A percentile compares a stretch with the other conserved stretches of the same genome.
These are phyloP conservation scores for Papilio polyxenes DNA, from an alignment of 1,140 invertebrate species.

Conservation along the genomic window DNA sequence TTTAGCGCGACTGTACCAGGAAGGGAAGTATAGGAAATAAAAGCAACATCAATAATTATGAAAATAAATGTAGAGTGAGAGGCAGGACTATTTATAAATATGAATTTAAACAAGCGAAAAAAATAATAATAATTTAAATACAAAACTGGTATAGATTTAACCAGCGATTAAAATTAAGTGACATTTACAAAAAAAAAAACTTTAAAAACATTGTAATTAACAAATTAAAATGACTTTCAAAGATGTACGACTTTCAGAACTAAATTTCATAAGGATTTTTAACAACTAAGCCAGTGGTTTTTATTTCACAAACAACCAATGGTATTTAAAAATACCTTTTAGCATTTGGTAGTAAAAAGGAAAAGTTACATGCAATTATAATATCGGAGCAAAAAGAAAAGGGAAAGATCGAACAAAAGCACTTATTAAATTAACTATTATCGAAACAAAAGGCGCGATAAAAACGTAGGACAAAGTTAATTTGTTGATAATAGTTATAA, in stretches of 20 bases:
- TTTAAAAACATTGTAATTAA: too few relatives aligned
- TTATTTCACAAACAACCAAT: too few relatives aligned
- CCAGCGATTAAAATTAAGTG: not conserved
- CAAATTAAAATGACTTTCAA: too few relatives aligned
- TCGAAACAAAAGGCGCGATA: not conserved
- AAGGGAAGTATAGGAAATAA: constrained; percentile 6
- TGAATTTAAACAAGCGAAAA: not conserved
- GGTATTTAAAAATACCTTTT: too few relatives aligned
- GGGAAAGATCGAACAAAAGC: too few relatives aligned
- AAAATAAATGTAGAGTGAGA: not conserved
- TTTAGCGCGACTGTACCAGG: constrained; percentile 4
- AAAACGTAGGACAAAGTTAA: not conserved
- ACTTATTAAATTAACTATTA: too few relatives aligned
- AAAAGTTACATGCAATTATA: too few relatives aligned
- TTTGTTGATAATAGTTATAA: not conserved
- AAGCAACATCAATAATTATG: not conserved
- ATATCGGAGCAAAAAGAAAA: too few relatives aligned
- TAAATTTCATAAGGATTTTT: too few relatives aligned
- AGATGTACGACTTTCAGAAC: too few relatives aligned
- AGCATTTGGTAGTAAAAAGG: too few relatives aligned
- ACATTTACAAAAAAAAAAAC: not conserved
- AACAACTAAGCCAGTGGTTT: too few relatives aligned
- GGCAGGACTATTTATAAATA: not conserved
- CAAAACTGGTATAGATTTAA: not conserved
- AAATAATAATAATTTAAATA: not conserved